These are phyloP conservation scores for Peucedramus taeniatus DNA, from an alignment of 2,113 vertebrate genomes.

Conservation along the genomic window DNA sequence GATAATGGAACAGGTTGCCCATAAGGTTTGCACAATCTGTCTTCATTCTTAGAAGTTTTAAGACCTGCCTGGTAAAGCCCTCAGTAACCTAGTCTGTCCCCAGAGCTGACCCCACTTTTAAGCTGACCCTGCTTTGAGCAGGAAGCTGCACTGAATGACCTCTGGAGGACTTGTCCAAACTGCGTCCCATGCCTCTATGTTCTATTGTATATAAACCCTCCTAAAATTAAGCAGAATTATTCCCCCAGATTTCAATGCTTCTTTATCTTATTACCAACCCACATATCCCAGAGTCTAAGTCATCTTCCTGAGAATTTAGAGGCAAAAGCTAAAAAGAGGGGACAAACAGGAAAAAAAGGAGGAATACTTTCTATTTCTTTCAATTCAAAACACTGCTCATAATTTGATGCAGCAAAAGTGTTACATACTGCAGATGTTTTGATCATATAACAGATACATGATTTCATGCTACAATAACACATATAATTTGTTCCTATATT, in stretches of 20 bases:
- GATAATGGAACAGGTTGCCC: not conserved
- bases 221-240: not conserved
- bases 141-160: not conserved
- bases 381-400: not conserved
- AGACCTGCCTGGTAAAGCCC: not conserved
- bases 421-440: not conserved
- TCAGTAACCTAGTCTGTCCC: not conserved
- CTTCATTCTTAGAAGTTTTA: not conserved
- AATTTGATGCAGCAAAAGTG: not conserved
- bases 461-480: not conserved
- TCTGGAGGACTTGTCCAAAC: not conserved
- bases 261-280: not conserved
- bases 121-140: not conserved
- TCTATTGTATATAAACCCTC: not conserved
- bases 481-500: not conserved
- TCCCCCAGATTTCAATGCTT: not conserved
- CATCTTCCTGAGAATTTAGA: not conserved
- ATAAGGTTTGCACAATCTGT: not conserved
- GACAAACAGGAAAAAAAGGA: not conserved
- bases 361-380: not conserved
- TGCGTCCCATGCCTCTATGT: not conserved
- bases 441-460: not conserved
- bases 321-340: not conserved
- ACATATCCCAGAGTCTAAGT: not conserved
- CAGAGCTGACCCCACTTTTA: not conserved